Evolutionary conservation across 1,140 invertebrate genomes (phyloP).

Genomic region (Brachionus angularis): DNA sequence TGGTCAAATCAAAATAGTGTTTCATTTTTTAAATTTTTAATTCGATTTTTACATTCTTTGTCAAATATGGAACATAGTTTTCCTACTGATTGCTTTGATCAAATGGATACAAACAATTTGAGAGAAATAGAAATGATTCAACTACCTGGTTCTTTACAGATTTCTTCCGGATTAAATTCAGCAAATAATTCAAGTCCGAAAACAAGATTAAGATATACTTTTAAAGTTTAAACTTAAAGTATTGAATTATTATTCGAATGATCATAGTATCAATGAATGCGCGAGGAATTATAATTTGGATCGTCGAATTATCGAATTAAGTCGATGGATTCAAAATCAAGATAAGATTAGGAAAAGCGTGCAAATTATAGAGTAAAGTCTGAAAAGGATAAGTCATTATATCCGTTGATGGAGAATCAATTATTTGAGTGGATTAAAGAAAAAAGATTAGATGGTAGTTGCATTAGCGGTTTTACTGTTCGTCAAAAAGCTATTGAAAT

Average conservation of each 20-base stretch:
- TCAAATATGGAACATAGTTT: too few relatives aligned
- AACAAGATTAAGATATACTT: slow-evolving; percentile 23
- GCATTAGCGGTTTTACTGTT: slow-evolving; percentile 4
- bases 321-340: background rate
- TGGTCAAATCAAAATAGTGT: too few relatives aligned
- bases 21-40: too few relatives aligned
- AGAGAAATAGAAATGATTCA: too few relatives aligned
- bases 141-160: too few relatives aligned
- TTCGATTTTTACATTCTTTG: too few relatives aligned
- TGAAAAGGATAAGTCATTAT: background rate
- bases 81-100: too few relatives aligned
- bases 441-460: background rate
- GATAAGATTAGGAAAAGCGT: background rate
- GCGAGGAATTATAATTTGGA: background rate
- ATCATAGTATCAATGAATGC: slow-evolving; percentile 8
- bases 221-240: slow-evolving; percentile 19
- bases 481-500: too few relatives aligned
- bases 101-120: too few relatives aligned
- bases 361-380: background rate
- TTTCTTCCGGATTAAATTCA: too few relatives aligned
- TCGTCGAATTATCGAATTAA: background rate
- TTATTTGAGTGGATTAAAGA: background rate
- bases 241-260: background rate
- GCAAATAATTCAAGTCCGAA: too few relatives aligned
- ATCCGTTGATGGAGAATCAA: slow-evolving; percentile 2